Base-by-base conservation (phyloP, 1,140 invertebrate species). In the Aphelinus atriplicis region DNA sequence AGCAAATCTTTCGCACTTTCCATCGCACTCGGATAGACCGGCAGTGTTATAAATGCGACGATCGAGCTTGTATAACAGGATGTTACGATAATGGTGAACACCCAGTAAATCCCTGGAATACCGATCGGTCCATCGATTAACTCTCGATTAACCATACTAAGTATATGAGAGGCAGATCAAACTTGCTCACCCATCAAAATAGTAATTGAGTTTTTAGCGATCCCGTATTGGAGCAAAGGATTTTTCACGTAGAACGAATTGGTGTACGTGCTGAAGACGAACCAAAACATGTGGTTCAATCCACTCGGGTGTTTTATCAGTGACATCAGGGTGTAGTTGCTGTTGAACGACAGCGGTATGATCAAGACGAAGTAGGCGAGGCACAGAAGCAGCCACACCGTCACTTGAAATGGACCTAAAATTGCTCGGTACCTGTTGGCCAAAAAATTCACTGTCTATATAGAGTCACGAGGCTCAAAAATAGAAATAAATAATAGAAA, bases 191-290 rank as follows among this genome's bases (percentile, higher is more conserved):
- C 93, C 75, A 94, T 92, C 3, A 94, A 85, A 1, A 94, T 71
- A 76, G 92, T 89, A 2, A 92, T 93, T 0, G 93, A 91, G 58
- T 89, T 86, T 81, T 92, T 93, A n/a, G 90, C 89, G 1, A 92
- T 90, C 78, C 90, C 91, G 61, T 89, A 90, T 92, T 92, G 93
- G 1, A 92, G 92, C 71, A 92, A 90, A 77, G 90, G 90, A 3
- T 91, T 92, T 55, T 87, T 88, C 79, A 94, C 93, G 2, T 92
- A 92, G 76, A 95, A 94, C 76, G 91, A 91, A 80, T 94, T 95
- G 1, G 94, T 95, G 83, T 94, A 95, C 57, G 93, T 94, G 7
- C 93, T 93, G 78, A 94, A 95, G 26, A 95, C 92, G 82, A 93
- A 94, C 92, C 92, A 93, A 82, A 93, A 93, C 92, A 93, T 93